Evolutionary conservation across 2,113 vertebrate species (phyloP).

Genomic region (Labrus mixtus): DNA sequence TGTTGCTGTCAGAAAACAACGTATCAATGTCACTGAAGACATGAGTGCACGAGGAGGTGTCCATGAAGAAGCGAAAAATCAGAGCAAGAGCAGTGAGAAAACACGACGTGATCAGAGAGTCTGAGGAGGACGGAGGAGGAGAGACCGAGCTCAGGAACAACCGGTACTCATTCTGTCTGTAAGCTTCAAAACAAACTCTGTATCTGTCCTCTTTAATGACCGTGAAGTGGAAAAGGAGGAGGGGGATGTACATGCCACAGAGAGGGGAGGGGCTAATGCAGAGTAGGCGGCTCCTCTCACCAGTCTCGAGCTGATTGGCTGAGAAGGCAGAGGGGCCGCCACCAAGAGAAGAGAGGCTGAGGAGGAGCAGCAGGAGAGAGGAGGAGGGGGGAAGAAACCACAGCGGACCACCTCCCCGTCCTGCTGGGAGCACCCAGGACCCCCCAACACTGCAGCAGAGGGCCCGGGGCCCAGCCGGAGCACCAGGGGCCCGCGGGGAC

Average conservation of each 20-base stretch:
- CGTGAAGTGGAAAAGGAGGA: constrained; percentile 4
- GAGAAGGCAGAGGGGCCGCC: constrained; percentile 81
- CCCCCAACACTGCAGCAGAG: constrained; percentile 9
- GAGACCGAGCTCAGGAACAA: no score
- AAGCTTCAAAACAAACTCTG: neutral
- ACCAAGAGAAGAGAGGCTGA: constrained; percentile 74
- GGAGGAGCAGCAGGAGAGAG: constrained; percentile 75
- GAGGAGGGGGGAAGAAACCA: constrained; percentile 71
- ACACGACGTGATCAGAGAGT: no score
- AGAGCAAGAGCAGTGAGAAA: no score
- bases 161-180: no score
- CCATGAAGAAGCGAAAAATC: no score
- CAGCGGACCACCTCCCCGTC: constrained; percentile 74
- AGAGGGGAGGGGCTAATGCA: constrained; percentile 25
- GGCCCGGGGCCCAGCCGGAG: constrained; percentile 74
- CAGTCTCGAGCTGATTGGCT: constrained; percentile 83
- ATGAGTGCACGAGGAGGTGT: no score
- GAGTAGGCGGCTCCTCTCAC: constrained; percentile 81
- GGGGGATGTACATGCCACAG: constrained; percentile 12
- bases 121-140: no score
- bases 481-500: constrained; percentile 69
- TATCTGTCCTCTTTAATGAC: constrained; percentile 18
- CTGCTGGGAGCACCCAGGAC: constrained; percentile 66
- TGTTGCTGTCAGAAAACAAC: no score
- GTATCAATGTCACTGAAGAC: no score